Evolutionary conservation across 1,140 invertebrate genomes (phyloP).

Genomic region (Neocloeon triangulifer): DNA sequence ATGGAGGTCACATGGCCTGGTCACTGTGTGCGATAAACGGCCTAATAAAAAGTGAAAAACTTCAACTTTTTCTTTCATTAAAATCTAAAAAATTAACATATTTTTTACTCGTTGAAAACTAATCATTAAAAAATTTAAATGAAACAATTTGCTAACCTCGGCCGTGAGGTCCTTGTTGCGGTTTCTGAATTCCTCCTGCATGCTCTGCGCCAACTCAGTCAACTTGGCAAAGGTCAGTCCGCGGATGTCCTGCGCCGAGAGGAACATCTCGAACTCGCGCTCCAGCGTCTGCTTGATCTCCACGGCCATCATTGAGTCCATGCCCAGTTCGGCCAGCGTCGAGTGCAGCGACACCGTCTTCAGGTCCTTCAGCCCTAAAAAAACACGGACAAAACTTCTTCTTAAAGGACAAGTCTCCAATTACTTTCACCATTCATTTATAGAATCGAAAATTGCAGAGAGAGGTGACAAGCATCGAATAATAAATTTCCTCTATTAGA

Average conservation of each 20-base stretch:
- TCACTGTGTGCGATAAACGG: too few relatives aligned
- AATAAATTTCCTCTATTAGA: not conserved
- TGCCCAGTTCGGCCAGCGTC: slow-evolving; percentile 57
- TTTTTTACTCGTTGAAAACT: too few relatives aligned
- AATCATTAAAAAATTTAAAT: too few relatives aligned
- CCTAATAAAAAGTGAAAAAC: too few relatives aligned
- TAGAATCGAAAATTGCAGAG: too few relatives aligned
- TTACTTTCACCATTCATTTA: not conserved
- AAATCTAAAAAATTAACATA: too few relatives aligned
- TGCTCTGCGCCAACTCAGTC: slow-evolving; percentile 19
- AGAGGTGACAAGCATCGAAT: not conserved
- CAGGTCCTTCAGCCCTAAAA: slow-evolving; percentile 19
- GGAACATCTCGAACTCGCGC: slow-evolving; percentile 51
- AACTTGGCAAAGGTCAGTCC: slow-evolving; percentile 27
- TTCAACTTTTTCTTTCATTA: too few relatives aligned
- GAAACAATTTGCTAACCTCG: too few relatives aligned
- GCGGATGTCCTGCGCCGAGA: slow-evolving; percentile 58
- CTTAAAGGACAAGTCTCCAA: not conserved
- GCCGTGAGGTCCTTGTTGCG: too few relatives aligned
- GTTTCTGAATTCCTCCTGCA: too few relatives aligned
- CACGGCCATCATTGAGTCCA: slow-evolving; percentile 63
- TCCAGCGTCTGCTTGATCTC: slow-evolving; percentile 71
- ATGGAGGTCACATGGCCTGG: too few relatives aligned
- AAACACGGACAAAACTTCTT: not conserved
- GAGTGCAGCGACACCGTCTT: slow-evolving; percentile 32